These are phyloP conservation scores for Sarcoramphus papa DNA, from an alignment of 2,797 vertebrate species.

Conservation along the genomic window DNA sequence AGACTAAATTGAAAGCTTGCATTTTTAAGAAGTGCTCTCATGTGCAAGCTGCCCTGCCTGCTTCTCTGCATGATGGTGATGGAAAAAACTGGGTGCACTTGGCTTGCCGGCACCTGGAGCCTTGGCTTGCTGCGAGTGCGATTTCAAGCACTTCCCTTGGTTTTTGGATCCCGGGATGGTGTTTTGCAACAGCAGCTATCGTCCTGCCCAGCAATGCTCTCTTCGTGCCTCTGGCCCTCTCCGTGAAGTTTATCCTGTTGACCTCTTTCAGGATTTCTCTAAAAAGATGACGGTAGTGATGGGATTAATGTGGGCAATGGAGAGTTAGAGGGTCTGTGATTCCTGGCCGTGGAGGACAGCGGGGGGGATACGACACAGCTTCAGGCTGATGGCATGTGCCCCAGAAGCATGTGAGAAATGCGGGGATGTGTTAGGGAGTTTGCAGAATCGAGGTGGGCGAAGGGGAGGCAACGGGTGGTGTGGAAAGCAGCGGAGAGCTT, in stretches of 20 bases:
- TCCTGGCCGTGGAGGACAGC: rapidly evolving
- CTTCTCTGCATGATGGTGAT: rapidly evolving
- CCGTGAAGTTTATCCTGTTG: not conserved
- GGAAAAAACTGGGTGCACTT: not conserved
- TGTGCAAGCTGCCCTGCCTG: not conserved
- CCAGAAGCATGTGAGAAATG: not conserved
- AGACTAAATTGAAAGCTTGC: not conserved
- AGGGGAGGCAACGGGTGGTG: not conserved
- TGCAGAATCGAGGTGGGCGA: rapidly evolving
- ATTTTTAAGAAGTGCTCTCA: not conserved
- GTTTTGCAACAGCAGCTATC: not conserved
- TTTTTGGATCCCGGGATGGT: not conserved
- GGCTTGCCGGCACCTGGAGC: rapidly evolving
- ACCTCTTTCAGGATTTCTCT: not conserved
- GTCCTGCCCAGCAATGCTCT: not conserved
- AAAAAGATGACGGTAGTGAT: rapidly evolving
- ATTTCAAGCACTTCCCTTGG: not conserved
- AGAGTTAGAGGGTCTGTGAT: not conserved
- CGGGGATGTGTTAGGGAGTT: not conserved
- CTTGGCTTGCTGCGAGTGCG: rapidly evolving
- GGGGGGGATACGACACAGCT: rapidly evolving
- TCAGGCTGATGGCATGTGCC: not conserved
- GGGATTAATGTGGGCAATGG: not conserved
- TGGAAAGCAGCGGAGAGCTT: not conserved
- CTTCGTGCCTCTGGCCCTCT: not conserved